phyloP scores from a whole-genome alignment of 2,113 vertebrate species.

The Pholis gunnellus region DNA sequence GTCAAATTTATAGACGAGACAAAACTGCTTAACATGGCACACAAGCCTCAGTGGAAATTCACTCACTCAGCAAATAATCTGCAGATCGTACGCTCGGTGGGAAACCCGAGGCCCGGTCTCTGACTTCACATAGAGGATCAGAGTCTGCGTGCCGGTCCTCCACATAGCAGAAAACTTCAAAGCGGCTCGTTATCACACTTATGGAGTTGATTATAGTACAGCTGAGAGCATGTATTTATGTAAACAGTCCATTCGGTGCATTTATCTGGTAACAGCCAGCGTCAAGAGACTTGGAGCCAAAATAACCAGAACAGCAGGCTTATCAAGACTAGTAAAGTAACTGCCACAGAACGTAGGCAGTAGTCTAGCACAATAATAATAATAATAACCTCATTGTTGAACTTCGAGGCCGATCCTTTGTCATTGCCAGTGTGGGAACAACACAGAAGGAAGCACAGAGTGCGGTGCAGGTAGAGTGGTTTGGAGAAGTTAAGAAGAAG shows the following conservation, averaged over 20 bases:
- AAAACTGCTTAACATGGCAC: neutral
- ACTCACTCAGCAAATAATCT: neutral
- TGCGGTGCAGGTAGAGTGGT: neutral
- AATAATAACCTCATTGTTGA: neutral
- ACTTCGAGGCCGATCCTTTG: neutral
- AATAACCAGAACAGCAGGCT: neutral
- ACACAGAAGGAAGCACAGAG: neutral
- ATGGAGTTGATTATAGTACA: neutral
- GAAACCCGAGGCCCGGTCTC: neutral
- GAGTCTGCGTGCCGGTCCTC: neutral
- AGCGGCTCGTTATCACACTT: neutral
- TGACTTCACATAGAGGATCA: neutral
- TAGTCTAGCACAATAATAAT: neutral
- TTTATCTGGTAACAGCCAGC: neutral
- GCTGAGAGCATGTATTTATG: neutral
- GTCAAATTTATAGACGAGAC: slow-evolving; percentile 14
- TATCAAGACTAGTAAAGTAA: neutral
- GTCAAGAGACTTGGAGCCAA: neutral
- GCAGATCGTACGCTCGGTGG: neutral
- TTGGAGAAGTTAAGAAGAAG: slow-evolving; percentile 1
- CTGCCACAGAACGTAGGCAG: neutral
- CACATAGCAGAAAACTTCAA: neutral
- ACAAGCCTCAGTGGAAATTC: slow-evolving; percentile 1
- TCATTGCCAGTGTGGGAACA: neutral
- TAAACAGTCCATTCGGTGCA: neutral